Evolutionary conservation across 37 sponge, comb jelly and placozoan genomes (phyloP), one percentile per base, ranked within the genome.

Genomic region (Bolinopsis microptera): DNA sequence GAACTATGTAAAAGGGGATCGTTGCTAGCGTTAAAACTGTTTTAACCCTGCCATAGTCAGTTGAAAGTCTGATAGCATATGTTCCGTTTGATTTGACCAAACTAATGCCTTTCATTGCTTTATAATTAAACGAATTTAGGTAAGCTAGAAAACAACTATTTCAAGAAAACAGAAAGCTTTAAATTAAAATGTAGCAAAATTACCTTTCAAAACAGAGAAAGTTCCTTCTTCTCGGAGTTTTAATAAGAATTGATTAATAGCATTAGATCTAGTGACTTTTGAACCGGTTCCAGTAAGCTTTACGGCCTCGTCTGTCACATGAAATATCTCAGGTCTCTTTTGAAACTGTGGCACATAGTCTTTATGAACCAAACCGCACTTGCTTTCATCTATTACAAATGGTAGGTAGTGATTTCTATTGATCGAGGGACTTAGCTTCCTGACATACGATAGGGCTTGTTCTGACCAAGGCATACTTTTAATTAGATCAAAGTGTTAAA

Each of bases 121-220:
- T n/a, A n/a, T n/a, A n/a, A n/a, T n/a, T n/a, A n/a, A n/a, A n/a
- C n/a, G n/a, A n/a, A n/a, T n/a, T n/a, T n/a, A n/a, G n/a, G n/a
- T n/a, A n/a, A n/a, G n/a, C n/a, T n/a, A n/a, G n/a, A n/a, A n/a
- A n/a, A n/a, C n/a, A n/a, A n/a, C n/a, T n/a, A n/a, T n/a, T n/a
- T n/a, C n/a, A n/a, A n/a, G n/a, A n/a, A n/a, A n/a, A n/a, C n/a
- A n/a, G n/a, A n/a, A n/a, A n/a, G n/a, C n/a, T 48, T 48, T 48
- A 13, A 48, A 48, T 18, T 48, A 18, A 13, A 13, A 18, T 13
- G 13, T 5, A 48, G 13, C 35, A 35, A 18, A 34, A 22, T 77
- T 77, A 77, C 80, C 80, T 41, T 86, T 86, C 39, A 86, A 86
- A 41, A 16, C 35, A 77, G 35, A 86, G 90, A 86, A 41, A 1